Evolutionary conservation across 2,888 invertebrate species (phyloP).

Genomic region (Agonopterix subpropinquella): DNA sequence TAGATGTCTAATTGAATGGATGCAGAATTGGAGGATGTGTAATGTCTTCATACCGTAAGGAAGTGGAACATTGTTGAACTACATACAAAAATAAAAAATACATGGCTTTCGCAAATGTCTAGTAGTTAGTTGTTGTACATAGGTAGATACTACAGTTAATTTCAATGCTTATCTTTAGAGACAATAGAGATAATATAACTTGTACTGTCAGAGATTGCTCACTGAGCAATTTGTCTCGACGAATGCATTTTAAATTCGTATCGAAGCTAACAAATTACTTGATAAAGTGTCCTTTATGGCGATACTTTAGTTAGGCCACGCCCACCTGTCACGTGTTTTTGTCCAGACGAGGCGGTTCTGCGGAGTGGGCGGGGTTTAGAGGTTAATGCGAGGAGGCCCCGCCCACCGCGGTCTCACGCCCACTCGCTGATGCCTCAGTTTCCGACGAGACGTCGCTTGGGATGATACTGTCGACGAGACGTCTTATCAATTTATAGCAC

Average conservation of each 20-base stretch:
- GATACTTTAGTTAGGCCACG: slow-evolving; percentile 54
- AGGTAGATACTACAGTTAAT: too few relatives aligned
- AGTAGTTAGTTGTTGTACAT: too few relatives aligned
- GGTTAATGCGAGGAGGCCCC: slow-evolving; percentile 31
- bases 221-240: slow-evolving; percentile 10
- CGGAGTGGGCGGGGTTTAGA: slow-evolving; percentile 37
- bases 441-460: slow-evolving; percentile 47
- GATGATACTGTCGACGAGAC: slow-evolving; percentile 13
- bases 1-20: too few relatives aligned
- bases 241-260: slow-evolving; percentile 59
- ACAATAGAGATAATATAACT: too few relatives aligned
- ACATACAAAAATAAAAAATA: too few relatives aligned
- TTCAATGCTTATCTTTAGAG: too few relatives aligned
- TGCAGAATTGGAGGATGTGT: too few relatives aligned
- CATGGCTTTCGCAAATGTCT: too few relatives aligned
- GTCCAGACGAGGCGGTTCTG: slow-evolving; percentile 36
- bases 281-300: slow-evolving; percentile 70
- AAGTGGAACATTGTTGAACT: too few relatives aligned
- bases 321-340: slow-evolving; percentile 67
- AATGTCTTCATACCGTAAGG: too few relatives aligned
- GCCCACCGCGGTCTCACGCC: slow-evolving; percentile 57
- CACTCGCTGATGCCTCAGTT: slow-evolving; percentile 58
- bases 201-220: too few relatives aligned
- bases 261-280: slow-evolving; percentile 71
- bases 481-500: background rate